These are phyloP conservation scores for Brachyptera risi DNA, from an alignment of 2,888 invertebrate genomes.

Conservation along the genomic window DNA sequence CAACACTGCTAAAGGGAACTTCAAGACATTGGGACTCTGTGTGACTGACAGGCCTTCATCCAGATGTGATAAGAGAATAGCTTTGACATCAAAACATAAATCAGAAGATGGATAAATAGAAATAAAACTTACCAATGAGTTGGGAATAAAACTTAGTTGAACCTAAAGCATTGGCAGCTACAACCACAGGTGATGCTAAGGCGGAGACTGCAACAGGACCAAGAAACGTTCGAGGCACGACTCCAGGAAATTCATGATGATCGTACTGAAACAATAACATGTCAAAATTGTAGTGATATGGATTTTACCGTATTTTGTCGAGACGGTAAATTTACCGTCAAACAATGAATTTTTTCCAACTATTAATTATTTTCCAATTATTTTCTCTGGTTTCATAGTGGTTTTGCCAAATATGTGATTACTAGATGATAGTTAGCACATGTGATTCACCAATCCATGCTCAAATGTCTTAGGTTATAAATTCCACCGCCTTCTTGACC, in stretches of 20 bases:
- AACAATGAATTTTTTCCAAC: not conserved
- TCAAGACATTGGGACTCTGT: too few species aligned
- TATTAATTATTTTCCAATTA: not conserved
- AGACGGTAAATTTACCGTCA: not conserved
- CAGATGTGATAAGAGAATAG: too few species aligned
- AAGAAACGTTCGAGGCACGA: slow-evolving; percentile 94
- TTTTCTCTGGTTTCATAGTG: too few species aligned
- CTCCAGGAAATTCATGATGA: slow-evolving; percentile 95
- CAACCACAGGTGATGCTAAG: slow-evolving; percentile 71
- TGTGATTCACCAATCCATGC: too few species aligned
- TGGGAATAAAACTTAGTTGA: slow-evolving; percentile 84
- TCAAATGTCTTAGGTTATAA: too few species aligned
- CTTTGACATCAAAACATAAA: too few species aligned
- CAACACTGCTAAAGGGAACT: too few species aligned
- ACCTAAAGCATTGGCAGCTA: slow-evolving; percentile 60
- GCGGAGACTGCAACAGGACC: slow-evolving; percentile 81
- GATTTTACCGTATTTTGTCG: too few species aligned
- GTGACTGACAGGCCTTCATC: too few species aligned
- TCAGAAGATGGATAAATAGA: not conserved
- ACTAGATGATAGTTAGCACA: too few species aligned
- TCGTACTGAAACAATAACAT: slow-evolving; percentile 73
- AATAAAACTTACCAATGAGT: slow-evolving; percentile 68
- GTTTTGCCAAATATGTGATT: too few species aligned
- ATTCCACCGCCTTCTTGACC: too few species aligned
- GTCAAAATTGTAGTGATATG: not conserved